Evolutionary conservation across 2,797 vertebrate genomes (phyloP), one percentile per base, ranked within the genome.

Genomic region (Brotogeris chrysoptera): DNA sequence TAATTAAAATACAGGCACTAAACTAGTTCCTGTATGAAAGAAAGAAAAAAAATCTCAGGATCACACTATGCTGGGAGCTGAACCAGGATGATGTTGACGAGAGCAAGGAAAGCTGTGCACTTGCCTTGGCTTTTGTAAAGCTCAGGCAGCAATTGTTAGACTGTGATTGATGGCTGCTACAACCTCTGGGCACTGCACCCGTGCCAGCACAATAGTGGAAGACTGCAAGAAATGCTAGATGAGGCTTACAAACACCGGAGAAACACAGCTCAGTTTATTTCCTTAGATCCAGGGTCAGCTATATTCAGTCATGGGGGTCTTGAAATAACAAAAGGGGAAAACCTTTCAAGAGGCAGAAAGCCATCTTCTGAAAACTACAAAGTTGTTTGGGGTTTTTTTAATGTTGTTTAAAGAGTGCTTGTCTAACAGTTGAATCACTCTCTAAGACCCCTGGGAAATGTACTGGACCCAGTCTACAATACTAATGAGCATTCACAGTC

Each of bases 271-370:
- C 44, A n/a, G 39, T 70, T 47, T n/a, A 10, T n/a, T 93, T 73
- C 63, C 77, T 95, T 43, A 95, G 86, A 92, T 92, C 64, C 57
- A 41, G 44, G 27, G 80, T 88, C 94, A 94, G 36, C 64, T 94
- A 49, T 17, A 18, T 92, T 94, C 52, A 89, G 30, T 46, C 74
- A 68, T 69, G 68, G 52, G 36, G 11, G 63, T 93, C 74, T 82
- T 90, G 61, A 86, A 93, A 82, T 87, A 90, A 94, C 17, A 81
- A 73, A 27, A 14, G n/a, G 27, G 80, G 15, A 28, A 92, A 93
- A 70, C 59, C 28, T 88, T 63, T 92, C 39, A 43, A 44, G 24
- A 86, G 60, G 83, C 94, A 94, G 77, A 81, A 92, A 92, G 25
- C 68, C 49, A 65, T 80, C 38, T 83, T 91, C 78, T 91, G 78